Base-by-base conservation (phyloP, 2,888 invertebrate species). In the Polylopha cassiicola region DNA sequence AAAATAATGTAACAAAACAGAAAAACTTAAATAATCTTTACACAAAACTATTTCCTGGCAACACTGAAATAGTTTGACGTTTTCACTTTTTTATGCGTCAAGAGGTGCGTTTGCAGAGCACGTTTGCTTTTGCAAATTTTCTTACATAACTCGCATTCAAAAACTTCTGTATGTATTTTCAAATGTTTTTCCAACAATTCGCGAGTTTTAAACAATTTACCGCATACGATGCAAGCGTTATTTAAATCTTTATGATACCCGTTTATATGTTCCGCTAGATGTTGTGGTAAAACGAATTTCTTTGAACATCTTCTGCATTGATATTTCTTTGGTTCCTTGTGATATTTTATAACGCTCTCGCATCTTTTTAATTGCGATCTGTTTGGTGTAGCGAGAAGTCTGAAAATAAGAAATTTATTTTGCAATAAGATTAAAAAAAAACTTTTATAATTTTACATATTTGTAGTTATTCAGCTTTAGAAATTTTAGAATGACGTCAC, bases 301-400 rank as follows among this genome's bases (percentile, higher is more conserved):
- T 64, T 66, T 0, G 51, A 45, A 26, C 69, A 71, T 6, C 50
- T 44, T 2, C 26, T 52, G 18, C 71, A 69, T 15, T 61, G 49
- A 30, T 53, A 60, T 48, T 60, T 63, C 5, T 33, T 39, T n/a
- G 44, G 29, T 1, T 32, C 27, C 13, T 36, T 43, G 7, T 51
- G 50, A 3, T 44, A 43, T 41, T 55, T 55, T 14, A 43, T 42
- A 8, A 44, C 28, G 14, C 22, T 22, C 1, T 21, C 29, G 17
- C 28, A 18, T 6, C 8, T 18, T 24, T 17, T 23, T 21, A 32
- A 44, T 9, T 41, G 44, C 4, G 43, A 34, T 36, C 46, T 48
- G 43, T 53, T 64, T 37, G 41, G 44, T 32, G 39, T 48, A 16
- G 43, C 50, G 34, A 22, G 43, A 7, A 47, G 21, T 24, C 67